phyloP scores from a whole-genome alignment of 2,797 vertebrate species.

The Vireo griseus region DNA sequence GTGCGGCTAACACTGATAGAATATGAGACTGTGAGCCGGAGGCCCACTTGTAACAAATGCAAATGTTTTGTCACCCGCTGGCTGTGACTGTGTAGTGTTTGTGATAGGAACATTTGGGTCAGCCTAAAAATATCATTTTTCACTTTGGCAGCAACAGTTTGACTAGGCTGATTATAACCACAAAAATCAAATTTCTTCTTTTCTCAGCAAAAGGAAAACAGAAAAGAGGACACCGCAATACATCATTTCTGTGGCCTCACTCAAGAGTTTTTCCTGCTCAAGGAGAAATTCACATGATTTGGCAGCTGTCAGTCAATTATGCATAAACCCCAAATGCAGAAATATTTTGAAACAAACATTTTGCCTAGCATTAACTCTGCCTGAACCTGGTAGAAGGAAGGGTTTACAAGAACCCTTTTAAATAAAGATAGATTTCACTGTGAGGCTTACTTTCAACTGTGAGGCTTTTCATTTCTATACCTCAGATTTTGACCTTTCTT shows the following conservation, averaged over 20 bases:
- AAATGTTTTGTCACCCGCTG: not conserved
- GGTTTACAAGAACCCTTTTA: not conserved
- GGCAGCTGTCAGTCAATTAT: not conserved
- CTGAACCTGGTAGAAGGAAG: not conserved
- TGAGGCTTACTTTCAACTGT: not conserved
- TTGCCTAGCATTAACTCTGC: not conserved
- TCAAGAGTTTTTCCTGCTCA: not conserved
- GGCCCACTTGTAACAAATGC: not conserved
- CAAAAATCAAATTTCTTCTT: not conserved
- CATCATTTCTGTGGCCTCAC: not conserved
- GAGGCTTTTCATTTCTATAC: not conserved
- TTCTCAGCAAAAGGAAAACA: not conserved
- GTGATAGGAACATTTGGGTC: not conserved
- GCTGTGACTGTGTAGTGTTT: not conserved
- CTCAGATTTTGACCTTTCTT: not conserved
- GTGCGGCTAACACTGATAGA: not conserved
- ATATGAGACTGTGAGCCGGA: not conserved
- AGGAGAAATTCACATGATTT: not conserved
- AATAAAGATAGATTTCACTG: not conserved
- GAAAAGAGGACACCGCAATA: not conserved
- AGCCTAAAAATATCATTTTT: not conserved
- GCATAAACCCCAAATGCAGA: not conserved
- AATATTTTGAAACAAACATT: not conserved
- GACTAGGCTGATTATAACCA: not conserved
- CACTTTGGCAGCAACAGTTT: not conserved